These are phyloP conservation scores for Morpho deidamia DNA, from an alignment of 2,888 invertebrate genomes.

Conservation along the genomic window DNA sequence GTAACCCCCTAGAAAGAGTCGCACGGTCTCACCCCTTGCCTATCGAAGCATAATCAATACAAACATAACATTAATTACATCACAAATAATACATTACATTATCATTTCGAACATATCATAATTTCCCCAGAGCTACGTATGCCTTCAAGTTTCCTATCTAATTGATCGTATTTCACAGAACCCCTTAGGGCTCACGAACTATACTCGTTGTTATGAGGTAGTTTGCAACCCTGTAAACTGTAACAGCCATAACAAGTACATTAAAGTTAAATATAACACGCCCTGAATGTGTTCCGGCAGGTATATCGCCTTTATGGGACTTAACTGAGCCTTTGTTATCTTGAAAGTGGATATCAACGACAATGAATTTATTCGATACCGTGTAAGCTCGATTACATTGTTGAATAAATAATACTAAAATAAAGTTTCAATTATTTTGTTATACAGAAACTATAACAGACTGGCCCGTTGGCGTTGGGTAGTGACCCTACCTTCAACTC, in stretches of 20 bases:
- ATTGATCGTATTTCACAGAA: constrained; percentile 46
- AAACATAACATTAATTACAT: constrained; percentile 8
- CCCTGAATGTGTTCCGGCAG: constrained; percentile 23
- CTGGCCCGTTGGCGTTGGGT: too few relatives aligned
- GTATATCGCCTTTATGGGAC: constrained; percentile 23
- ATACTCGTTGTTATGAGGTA: constrained; percentile 32
- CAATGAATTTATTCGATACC: neutral
- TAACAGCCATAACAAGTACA: constrained; percentile 29
- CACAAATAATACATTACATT: constrained; percentile 1
- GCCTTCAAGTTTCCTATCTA: constrained; percentile 37
- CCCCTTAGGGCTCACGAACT: constrained; percentile 36
- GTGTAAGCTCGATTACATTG: neutral
- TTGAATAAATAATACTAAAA: neutral
- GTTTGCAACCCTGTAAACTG: constrained; percentile 24
- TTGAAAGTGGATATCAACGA: constrained; percentile 6
- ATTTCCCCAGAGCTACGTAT: constrained; percentile 32
- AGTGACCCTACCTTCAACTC: too few relatives aligned
- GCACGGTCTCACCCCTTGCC: neutral
- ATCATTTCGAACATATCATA: constrained; percentile 22
- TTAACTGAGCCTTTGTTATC: constrained; percentile 6
- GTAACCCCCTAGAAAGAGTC: too few relatives aligned
- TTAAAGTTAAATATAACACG: constrained; percentile 36
- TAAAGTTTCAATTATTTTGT: too few relatives aligned
- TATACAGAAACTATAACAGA: too few relatives aligned
- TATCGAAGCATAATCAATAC: constrained; percentile 1